A percentile compares a stretch with the other conserved stretches of the same genome.
Evolutionary conservation across 1,140 invertebrate species (phyloP).

Genomic region (Mesaphorura yosii): DNA sequence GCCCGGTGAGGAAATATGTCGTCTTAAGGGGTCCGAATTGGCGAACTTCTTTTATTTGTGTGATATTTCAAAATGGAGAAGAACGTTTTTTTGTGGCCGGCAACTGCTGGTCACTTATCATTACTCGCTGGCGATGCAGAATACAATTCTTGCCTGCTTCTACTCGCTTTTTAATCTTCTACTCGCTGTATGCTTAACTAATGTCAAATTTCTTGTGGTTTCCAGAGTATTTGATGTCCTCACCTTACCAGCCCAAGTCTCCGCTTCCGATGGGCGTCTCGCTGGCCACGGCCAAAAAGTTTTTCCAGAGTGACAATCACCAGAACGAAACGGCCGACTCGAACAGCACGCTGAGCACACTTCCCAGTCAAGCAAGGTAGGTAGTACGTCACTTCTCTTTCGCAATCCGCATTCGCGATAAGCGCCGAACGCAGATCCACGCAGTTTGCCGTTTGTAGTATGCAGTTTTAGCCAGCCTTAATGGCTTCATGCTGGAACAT

Average conservation of each 20-base stretch:
- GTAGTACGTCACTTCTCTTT: background rate
- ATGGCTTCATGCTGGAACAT: no score
- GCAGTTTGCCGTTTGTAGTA: background rate
- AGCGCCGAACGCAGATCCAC: background rate
- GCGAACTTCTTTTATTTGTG: no score
- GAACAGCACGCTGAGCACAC: constrained; percentile 28
- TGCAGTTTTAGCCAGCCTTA: background rate
- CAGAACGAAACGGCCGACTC: constrained; percentile 30
- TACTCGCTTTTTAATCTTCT: no score
- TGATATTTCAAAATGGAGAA: no score
- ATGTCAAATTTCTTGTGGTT: constrained; percentile 9
- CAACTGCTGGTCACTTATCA: no score
- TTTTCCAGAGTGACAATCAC: constrained; percentile 31
- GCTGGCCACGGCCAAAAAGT: constrained; percentile 31
- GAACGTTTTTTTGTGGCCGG: no score
- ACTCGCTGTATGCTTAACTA: no score
- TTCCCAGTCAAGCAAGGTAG: constrained; percentile 31
- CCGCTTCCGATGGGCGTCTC: constrained; percentile 25
- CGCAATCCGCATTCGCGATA: background rate
- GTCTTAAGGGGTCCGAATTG: no score
- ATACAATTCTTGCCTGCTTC: no score
- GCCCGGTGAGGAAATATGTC: no score
- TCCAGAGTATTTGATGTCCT: constrained; percentile 32
- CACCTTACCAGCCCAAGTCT: constrained; percentile 32
- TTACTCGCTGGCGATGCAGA: no score